A percentile compares a stretch with the other conserved stretches of the same genome.
Evolutionary conservation across 2,888 invertebrate species (phyloP).

Genomic region (Dryococelus australis): DNA sequence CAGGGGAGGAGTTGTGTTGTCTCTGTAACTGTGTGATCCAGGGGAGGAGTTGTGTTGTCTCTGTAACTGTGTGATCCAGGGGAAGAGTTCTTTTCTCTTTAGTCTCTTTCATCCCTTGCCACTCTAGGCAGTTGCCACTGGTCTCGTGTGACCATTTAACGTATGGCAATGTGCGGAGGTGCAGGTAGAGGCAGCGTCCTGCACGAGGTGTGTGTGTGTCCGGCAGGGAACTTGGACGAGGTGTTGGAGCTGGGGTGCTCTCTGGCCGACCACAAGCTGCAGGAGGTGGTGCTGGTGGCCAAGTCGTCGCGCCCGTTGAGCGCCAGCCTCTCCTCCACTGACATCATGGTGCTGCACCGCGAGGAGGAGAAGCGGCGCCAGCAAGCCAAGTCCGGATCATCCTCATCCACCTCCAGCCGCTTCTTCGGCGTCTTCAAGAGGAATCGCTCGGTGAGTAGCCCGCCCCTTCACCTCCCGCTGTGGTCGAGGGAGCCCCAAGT

Average conservation of each 20-base stretch:
- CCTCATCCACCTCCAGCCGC: constrained; percentile 44
- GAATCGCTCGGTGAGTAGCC: constrained; percentile 56
- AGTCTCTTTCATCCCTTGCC: too few species aligned
- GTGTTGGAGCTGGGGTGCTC: constrained; percentile 65
- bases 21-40: too few species aligned
- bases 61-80: too few species aligned
- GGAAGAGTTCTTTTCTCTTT: too few species aligned
- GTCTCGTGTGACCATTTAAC: too few species aligned
- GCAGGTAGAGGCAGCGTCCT: too few species aligned
- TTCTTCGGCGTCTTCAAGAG: constrained; percentile 55
- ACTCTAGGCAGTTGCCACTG: too few species aligned
- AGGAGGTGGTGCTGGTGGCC: constrained; percentile 69
- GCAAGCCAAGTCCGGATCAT: constrained; percentile 44
- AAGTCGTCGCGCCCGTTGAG: constrained; percentile 60
- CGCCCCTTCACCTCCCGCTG: not conserved
- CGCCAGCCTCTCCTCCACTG: constrained; percentile 55
- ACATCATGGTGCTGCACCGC: constrained; percentile 65
- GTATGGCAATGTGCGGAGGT: too few species aligned
- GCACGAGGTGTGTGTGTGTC: too few species aligned
- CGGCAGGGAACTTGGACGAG: constrained; percentile 66
- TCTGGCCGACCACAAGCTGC: constrained; percentile 69
- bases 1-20: too few species aligned
- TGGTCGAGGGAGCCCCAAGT: not conserved
- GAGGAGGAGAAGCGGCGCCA: constrained; percentile 66
- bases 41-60: too few species aligned